Conservation (phyloP, 2,888 invertebrate species). For the Drosophila peninsularis region DNA sequence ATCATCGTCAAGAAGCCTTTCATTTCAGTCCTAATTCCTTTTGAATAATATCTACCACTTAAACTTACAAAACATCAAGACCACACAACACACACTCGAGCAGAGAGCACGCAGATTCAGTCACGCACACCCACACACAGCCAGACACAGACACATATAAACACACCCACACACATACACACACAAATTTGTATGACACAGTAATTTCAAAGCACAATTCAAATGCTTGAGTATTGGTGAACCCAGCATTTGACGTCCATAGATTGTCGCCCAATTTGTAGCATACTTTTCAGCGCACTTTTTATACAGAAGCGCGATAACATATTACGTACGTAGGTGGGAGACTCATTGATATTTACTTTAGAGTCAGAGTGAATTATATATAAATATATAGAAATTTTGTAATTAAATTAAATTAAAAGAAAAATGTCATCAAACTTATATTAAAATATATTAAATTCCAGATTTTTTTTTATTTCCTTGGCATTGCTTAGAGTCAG, state of each 20-base stretch:
- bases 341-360: not conserved
- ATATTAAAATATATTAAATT: too few species aligned
- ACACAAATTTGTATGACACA: slow-evolving; percentile 7
- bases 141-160: slow-evolving; percentile 9
- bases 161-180: not conserved
- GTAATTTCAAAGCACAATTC: slow-evolving; percentile 43
- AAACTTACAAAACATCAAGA: slow-evolving; percentile 76
- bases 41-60: slow-evolving; percentile 80
- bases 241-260: not conserved
- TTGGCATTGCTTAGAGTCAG: too few species aligned
- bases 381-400: too few species aligned
- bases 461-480: too few species aligned
- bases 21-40: slow-evolving; percentile 78
- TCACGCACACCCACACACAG: slow-evolving; percentile 24
- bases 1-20: slow-evolving; percentile 70
- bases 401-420: too few species aligned
- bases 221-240: slow-evolving; percentile 29
- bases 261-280: slow-evolving; percentile 2
- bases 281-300: slow-evolving; percentile 1
- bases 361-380: not conserved
- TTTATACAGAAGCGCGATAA: not conserved
- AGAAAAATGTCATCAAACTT: too few species aligned
- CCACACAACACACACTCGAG: slow-evolving; percentile 38
- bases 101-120: slow-evolving; percentile 23
- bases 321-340: too few species aligned